Evolutionary conservation across 2,113 vertebrate species (phyloP), one percentile per base, ranked within the genome.

Genomic region (Cyprinodon variegatus): DNA sequence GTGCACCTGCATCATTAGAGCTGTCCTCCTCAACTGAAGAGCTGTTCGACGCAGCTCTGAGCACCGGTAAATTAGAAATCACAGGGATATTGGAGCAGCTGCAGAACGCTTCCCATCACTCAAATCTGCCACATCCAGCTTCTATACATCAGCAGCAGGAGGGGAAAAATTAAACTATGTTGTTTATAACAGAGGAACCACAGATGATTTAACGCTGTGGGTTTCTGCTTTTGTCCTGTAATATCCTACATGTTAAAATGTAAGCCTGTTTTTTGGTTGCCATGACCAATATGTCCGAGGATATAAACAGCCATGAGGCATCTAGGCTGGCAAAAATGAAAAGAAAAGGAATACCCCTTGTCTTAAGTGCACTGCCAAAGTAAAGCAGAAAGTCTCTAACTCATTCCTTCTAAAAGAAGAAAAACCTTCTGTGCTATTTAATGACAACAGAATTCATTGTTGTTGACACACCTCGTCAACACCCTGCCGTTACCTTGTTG

Each of bases 381-480:
- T 66, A 68, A 20, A 7, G 4, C 13, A 11, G 59, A 43, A 53
- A 65, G 41, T 67, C 1, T 17, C 43, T 37, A 61, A 20, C 41
- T 63, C 70, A 2, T 64, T 62, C 2, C 4, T 45, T 50, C 22
- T 68, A 11, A 57, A 22, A 20, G 61, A 62, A 37, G n/a, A 36
- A 63, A 11, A 82, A 14, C 29, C 63, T 65, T 68, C 53, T 60
- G 45, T 79, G 76, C 53, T 78, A 62, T 79, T 88, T 82, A 76
- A 71, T 61, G 53, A 77, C 82, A 88, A 82, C 81, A 75, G 65
- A 74, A 77, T 50, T 68, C 60, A 66, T 45, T n/a, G 76, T 62
- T 85, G 76, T 64, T 61, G 88, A 74, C 79, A 77, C 78, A 83
- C 76, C 70, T 86, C 74, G 73, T 89, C 88, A 89, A 82, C 86